phyloP scores from a whole-genome alignment of 1,140 invertebrate species.

The Bombus cullumanus region DNA sequence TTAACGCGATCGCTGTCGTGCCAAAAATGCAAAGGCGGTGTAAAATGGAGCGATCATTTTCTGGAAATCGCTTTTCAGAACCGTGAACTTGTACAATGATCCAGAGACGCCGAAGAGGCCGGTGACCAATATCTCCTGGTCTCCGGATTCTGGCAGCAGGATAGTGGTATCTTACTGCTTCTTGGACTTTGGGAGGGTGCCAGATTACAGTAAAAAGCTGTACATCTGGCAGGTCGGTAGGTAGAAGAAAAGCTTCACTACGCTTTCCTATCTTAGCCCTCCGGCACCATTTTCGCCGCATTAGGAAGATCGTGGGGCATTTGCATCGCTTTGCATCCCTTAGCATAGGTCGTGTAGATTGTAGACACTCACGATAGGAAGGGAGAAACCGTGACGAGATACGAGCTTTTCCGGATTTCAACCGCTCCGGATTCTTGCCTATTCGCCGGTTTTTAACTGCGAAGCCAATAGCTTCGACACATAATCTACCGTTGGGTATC shows the following conservation, averaged over 20 bases:
- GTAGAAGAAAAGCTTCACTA: conserved; percentile 48
- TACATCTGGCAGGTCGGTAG: conserved; percentile 96
- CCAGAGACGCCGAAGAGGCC: conserved; percentile 86
- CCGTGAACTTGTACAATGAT: conserved; percentile 83
- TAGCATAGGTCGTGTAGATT: background rate
- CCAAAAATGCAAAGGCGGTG: background rate
- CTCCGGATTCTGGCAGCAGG: conserved; percentile 90
- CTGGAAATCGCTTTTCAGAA: conserved; percentile 61
- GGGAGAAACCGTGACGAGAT: no score
- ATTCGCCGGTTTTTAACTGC: no score
- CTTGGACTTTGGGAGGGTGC: conserved; percentile 86
- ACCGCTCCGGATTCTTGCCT: no score
- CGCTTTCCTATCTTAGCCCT: conserved; percentile 3
- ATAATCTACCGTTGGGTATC: background rate
- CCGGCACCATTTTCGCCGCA: conserved; percentile 4
- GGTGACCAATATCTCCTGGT: conserved; percentile 93
- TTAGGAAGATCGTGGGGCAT: conserved; percentile 24
- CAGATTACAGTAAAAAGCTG: conserved; percentile 84
- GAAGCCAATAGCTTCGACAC: no score
- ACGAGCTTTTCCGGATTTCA: no score
- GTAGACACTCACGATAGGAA: no score
- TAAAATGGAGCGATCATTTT: background rate
- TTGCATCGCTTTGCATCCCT: conserved; percentile 24
- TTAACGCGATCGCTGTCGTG: background rate
- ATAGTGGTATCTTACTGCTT: conserved; percentile 94